Evolutionary conservation across 2,113 vertebrate genomes (phyloP).

Genomic region (Pedetes capensis): DNA sequence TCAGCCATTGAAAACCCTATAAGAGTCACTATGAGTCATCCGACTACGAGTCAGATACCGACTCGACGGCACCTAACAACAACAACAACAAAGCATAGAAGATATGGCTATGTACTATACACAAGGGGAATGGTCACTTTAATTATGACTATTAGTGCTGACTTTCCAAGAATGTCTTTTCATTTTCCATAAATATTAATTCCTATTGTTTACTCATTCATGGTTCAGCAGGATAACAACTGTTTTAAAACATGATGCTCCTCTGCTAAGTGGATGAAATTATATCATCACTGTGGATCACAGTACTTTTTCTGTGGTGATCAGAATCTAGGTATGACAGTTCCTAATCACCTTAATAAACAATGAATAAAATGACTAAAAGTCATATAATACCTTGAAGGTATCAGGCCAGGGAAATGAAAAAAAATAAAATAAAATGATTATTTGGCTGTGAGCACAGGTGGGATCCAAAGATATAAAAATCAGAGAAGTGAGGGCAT

Average conservation of each 20-base stretch:
- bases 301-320: accelerated
- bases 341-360: background rate
- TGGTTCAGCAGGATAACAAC: too few species aligned
- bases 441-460: background rate
- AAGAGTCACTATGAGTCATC: too few species aligned
- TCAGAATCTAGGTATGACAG: background rate
- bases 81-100: too few species aligned
- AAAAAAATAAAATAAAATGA: too few species aligned
- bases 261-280: background rate
- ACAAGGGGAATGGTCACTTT: background rate
- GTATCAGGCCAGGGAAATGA: too few species aligned
- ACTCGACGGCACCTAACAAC: too few species aligned
- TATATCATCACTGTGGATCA: background rate
- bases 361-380: background rate
- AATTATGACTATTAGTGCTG: background rate
- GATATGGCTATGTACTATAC: accelerated
- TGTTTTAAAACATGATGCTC: background rate
- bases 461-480: background rate
- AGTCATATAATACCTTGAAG: background rate
- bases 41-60: too few species aligned
- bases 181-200: background rate
- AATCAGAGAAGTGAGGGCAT: background rate
- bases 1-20: too few species aligned
- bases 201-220: too few species aligned
- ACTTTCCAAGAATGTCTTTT: background rate